These are phyloP conservation scores for Nomada goodeniana DNA, from an alignment of 2,888 invertebrate species.

Conservation along the genomic window DNA sequence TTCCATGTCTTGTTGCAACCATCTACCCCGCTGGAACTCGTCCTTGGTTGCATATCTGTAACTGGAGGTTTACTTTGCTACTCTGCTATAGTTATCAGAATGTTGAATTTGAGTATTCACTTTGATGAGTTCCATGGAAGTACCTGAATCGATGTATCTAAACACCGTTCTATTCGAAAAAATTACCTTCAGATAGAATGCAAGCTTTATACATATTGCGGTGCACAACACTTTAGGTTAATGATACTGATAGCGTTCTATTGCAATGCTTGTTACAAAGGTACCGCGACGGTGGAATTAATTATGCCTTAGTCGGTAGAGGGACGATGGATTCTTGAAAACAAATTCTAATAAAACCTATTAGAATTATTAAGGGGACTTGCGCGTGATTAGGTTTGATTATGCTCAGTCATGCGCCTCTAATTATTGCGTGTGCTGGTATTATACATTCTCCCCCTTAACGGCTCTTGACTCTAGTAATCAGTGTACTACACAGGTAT, in stretches of 20 bases:
- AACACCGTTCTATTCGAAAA: too few relatives aligned
- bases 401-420: slow-evolving; percentile 61
- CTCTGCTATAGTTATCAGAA: too few relatives aligned
- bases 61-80: too few relatives aligned
- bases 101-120: too few relatives aligned
- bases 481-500: slow-evolving; percentile 47
- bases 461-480: slow-evolving; percentile 64
- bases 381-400: slow-evolving; percentile 57
- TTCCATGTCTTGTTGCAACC: too few relatives aligned
- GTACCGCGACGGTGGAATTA: not conserved
- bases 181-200: too few relatives aligned
- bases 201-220: too few relatives aligned
- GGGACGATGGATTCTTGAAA: not conserved
- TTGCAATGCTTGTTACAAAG: not conserved
- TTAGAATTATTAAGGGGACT: slow-evolving; percentile 42
- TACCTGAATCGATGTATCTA: too few relatives aligned
- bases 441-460: slow-evolving; percentile 58
- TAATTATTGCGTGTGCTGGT: slow-evolving; percentile 27
- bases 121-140: too few relatives aligned
- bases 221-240: too few relatives aligned
- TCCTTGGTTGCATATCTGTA: too few relatives aligned
- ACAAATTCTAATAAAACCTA: slow-evolving; percentile 28
- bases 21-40: too few relatives aligned
- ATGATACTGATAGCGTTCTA: not conserved
- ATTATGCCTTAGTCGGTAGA: not conserved